phyloP scores from a whole-genome alignment of 2,888 invertebrate species.

The Athalia circularis region DNA sequence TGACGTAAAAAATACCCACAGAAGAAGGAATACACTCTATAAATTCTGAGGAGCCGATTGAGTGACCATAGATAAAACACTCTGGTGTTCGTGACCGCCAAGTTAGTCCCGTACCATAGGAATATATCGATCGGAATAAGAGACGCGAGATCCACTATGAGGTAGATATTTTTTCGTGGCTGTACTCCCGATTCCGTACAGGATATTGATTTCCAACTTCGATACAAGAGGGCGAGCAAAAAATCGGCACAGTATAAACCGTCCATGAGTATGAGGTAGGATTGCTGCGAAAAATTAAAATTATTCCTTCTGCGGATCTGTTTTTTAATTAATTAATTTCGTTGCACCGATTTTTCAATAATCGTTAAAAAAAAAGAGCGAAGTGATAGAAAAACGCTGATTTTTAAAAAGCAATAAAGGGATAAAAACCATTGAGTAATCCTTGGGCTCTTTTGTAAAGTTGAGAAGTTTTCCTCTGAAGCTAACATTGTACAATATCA shows the following conservation, averaged over 20 bases:
- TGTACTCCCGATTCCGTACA: background rate
- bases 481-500: constrained; percentile 9
- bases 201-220: constrained; percentile 33
- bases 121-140: constrained; percentile 14
- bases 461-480: constrained; percentile 20
- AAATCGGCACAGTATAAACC: constrained; percentile 35
- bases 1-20: background rate
- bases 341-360: background rate
- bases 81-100: constrained; percentile 21
- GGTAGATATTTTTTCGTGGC: background rate
- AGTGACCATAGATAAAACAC: constrained; percentile 22
- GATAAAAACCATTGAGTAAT: background rate
- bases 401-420: background rate
- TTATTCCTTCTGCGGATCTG: no score
- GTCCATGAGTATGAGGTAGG: constrained; percentile 28
- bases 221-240: constrained; percentile 14
- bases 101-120: constrained; percentile 25
- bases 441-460: background rate
- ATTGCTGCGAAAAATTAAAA: background rate
- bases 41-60: constrained; percentile 18
- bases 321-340: background rate
- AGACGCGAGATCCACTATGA: constrained; percentile 11
- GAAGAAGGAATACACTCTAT: constrained; percentile 19
- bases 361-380: background rate
- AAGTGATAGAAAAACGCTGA: background rate